Percentiles rank a stretch among this genome's conserved stretches.
These are phyloP conservation scores for Lemur catta DNA, from an alignment of 2,797 vertebrate species.

Conservation along the genomic window DNA sequence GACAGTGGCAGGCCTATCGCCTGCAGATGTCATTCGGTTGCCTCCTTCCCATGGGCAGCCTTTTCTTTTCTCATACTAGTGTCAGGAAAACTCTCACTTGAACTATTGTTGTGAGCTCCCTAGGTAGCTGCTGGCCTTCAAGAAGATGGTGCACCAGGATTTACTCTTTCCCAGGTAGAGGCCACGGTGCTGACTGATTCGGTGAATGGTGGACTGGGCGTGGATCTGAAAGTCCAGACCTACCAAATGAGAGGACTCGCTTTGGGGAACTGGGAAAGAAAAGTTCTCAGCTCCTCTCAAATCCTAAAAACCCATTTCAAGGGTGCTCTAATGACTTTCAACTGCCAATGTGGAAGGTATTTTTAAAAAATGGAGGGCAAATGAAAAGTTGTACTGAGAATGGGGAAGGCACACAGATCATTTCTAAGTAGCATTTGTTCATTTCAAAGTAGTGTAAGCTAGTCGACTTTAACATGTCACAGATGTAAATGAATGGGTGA, in stretches of 20 bases:
- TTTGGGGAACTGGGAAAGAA: background rate
- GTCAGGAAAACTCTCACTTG: background rate
- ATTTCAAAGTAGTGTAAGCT: background rate
- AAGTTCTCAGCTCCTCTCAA: background rate
- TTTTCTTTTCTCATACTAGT: background rate
- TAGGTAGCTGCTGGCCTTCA: background rate
- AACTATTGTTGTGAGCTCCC: background rate
- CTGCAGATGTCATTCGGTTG: background rate
- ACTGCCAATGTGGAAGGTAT: background rate
- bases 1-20: background rate
- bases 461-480: background rate
- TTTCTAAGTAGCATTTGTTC: background rate
- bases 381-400: background rate
- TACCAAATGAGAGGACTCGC: background rate
- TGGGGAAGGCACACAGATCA: rapidly evolving
- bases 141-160: rapidly evolving
- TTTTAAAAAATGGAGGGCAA: background rate
- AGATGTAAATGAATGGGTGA: background rate
- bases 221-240: background rate
- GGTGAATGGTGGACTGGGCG: rapidly evolving
- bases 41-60: background rate
- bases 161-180: rapidly evolving
- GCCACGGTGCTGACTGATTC: background rate
- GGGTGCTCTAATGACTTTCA: background rate
- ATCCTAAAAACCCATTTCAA: background rate